These are phyloP conservation scores for Atethmia centrago DNA, from an alignment of 2,888 invertebrate species.

Conservation along the genomic window DNA sequence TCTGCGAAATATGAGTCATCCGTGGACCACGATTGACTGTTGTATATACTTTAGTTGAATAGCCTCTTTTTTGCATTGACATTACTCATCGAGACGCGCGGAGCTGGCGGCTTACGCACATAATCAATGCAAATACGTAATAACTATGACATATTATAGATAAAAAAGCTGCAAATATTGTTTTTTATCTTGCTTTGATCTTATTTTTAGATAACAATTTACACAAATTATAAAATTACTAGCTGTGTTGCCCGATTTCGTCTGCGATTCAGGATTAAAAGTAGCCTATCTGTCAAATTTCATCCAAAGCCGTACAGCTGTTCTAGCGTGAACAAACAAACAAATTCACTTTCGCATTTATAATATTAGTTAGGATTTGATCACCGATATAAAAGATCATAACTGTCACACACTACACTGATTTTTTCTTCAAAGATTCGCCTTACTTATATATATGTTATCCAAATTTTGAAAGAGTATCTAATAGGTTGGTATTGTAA, in stretches of 20 bases:
- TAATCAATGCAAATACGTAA: conserved; percentile 82
- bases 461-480: conserved; percentile 14
- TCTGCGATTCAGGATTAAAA: too few relatives aligned
- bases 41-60: conserved; percentile 70
- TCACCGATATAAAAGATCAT: not conserved
- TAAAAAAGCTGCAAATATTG: not conserved
- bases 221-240: not conserved
- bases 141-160: conserved; percentile 49
- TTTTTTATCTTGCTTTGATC: not conserved
- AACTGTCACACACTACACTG: too few relatives aligned
- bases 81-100: conserved; percentile 84
- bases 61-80: conserved; percentile 79
- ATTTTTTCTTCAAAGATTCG: not conserved
- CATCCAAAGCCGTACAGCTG: too few relatives aligned
- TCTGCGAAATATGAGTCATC: conserved; percentile 83
- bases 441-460: not conserved
- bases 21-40: conserved; percentile 75
- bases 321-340: too few relatives aligned
- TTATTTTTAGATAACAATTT: not conserved
- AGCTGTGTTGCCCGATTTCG: too few relatives aligned
- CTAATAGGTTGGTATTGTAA: conserved; percentile 44
- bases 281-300: too few relatives aligned
- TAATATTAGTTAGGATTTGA: too few relatives aligned
- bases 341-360: too few relatives aligned
- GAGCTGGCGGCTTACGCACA: conserved; percentile 72